These are phyloP conservation scores for Rhizoglyphus robini DNA, from an alignment of 1,140 invertebrate genomes.

Conservation along the genomic window DNA sequence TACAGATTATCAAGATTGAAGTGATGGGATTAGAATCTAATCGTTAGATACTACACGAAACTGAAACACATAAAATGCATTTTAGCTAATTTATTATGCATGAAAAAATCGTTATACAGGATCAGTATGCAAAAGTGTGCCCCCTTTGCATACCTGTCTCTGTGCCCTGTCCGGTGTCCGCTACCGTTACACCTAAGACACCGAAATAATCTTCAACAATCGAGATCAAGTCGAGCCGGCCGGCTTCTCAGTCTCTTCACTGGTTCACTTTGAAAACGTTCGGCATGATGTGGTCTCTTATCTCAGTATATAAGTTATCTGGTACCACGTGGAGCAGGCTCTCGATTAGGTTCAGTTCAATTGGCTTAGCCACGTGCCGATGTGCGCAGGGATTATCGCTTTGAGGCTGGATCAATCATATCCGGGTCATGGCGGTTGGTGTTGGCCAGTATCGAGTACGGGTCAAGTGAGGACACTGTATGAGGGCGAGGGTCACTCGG, in stretches of 20 bases:
- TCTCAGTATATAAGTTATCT: no score
- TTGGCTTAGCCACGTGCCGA: background rate
- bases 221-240: constrained; percentile 20
- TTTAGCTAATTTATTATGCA: no score
- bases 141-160: no score
- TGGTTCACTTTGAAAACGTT: constrained; percentile 18
- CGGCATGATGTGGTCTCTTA: constrained; percentile 18
- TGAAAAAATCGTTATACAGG: no score
- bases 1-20: no score
- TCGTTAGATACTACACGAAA: no score
- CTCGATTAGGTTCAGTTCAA: background rate
- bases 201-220: constrained; percentile 20
- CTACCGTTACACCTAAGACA: constrained; percentile 19
- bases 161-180: constrained; percentile 3
- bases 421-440: constrained; percentile 7
- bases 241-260: constrained; percentile 10
- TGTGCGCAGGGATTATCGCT: background rate
- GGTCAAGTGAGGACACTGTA: constrained; percentile 11
- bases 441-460: background rate
- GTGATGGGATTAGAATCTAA: no score
- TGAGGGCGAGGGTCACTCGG: constrained; percentile 19
- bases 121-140: no score
- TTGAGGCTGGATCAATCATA: background rate
- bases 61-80: no score
- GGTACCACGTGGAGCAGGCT: no score